Base-by-base conservation (phyloP, 2,113 vertebrate genomes). In the Rissa tridactyla region DNA sequence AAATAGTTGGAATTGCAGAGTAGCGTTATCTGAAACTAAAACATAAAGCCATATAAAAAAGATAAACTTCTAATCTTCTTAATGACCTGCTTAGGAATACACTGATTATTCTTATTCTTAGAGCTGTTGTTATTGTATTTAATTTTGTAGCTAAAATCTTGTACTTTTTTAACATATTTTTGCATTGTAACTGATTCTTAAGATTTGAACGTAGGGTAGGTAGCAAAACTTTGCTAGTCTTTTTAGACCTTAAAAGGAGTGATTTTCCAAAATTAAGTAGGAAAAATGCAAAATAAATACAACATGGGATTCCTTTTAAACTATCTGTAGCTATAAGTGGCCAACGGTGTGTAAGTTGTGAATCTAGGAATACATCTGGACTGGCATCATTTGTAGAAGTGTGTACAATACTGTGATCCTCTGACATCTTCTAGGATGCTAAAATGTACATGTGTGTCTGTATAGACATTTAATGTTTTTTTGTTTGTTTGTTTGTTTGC, bases 401-500 rank as follows among this genome's bases (percentile, higher is more conserved):
- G 5, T 51, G 9, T 40, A 75, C 10, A 55, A 23, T 55, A 65
- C 42, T 71, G 47, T 54, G 8, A 80, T 94, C 15, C 7, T 61
- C 11, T 82, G 34, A 13, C 4, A 11, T 54, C 34, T 88, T 90
- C 77, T 71, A 60, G 20, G 29, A 49, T 94, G 42, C 49, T 94
- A 79, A 61, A 79, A 82, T 69, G 10, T 81, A 69, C 44, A 3
- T 42, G 6, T 77, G n/a, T 72, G 10, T 72, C 29, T 92, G 15
- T 15, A 27, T 23, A 57, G 54, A 13, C 81, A 46, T 27, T 94
- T 89, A 96, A 91, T 68, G 0, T 3, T 52, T 71, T 84, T 90
- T 88, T 86, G 93, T 85, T 34, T 97, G 3, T 86, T 34, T 97
- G 3, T 96, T 85, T 95, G 36, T 92, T 98, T 98, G 51, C 84